These are phyloP conservation scores for Tinamus guttatus DNA, from an alignment of 2,113 vertebrate species.

Conservation along the genomic window DNA sequence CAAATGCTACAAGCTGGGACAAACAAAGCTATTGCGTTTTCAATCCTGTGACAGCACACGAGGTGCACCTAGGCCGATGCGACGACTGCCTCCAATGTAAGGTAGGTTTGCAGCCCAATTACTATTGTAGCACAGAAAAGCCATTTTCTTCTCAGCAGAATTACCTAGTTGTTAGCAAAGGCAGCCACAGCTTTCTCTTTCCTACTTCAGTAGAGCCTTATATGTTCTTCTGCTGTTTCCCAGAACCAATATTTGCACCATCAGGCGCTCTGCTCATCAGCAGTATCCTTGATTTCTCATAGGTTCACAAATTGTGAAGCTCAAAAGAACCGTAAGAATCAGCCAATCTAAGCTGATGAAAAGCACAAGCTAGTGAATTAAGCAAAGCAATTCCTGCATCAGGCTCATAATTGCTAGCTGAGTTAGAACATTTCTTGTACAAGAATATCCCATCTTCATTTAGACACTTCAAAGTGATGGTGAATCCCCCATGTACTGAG, in stretches of 20 bases:
- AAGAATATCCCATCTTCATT: slow-evolving; percentile 67
- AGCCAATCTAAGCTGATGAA: slow-evolving; percentile 62
- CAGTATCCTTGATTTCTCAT: slow-evolving; percentile 19
- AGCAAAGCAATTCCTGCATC: slow-evolving; percentile 60
- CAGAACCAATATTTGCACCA: not conserved
- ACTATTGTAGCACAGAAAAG: not conserved
- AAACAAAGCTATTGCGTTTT: not conserved
- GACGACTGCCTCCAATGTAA: not conserved
- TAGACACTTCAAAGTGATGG: slow-evolving; percentile 61
- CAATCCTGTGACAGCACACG: not conserved
- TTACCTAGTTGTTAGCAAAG: not conserved
- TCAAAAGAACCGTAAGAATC: slow-evolving; percentile 53
- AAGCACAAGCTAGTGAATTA: slow-evolving; percentile 69
- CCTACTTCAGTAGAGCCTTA: not conserved
- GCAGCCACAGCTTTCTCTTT: not conserved
- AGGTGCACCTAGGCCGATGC: not conserved
- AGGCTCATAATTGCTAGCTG: slow-evolving; percentile 61
- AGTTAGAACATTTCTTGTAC: slow-evolving; percentile 68
- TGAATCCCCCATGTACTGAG: slow-evolving; percentile 45
- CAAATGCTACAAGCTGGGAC: not conserved
- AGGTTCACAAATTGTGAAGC: slow-evolving; percentile 38
- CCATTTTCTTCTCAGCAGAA: not conserved
- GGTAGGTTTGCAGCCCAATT: not conserved
- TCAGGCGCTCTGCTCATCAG: slow-evolving; percentile 44
- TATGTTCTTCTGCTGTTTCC: not conserved